These are phyloP conservation scores for Microplitis deprimator DNA, from an alignment of 2,888 invertebrate species.

Conservation along the genomic window DNA sequence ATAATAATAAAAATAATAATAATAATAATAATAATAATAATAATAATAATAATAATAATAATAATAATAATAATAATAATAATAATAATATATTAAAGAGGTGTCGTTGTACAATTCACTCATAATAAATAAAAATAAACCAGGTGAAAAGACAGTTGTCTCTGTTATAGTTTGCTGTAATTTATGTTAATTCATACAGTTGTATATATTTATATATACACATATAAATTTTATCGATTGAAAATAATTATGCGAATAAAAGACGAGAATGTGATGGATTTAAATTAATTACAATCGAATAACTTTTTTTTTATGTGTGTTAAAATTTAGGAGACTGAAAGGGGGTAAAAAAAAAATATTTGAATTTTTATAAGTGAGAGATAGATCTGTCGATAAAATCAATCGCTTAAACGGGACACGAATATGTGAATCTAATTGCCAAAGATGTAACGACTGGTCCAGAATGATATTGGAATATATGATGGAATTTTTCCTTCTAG, in stretches of 20 bases:
- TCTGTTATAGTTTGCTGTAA: background rate
- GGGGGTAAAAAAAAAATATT: too few species aligned
- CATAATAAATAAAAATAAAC: slow-evolving; percentile 6
- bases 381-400: slow-evolving; percentile 38
- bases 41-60: background rate
- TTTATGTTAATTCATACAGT: background rate
- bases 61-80: background rate
- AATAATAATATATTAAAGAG: background rate
- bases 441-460: slow-evolving; percentile 24
- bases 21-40: background rate
- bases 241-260: slow-evolving; percentile 34
- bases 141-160: background rate
- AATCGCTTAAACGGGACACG: slow-evolving; percentile 15
- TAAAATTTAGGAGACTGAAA: too few species aligned
- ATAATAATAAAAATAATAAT: background rate
- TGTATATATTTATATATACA: slow-evolving; percentile 23
- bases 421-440: slow-evolving; percentile 27
- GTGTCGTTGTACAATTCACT: slow-evolving; percentile 15
- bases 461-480: slow-evolving; percentile 31
- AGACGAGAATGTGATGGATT: slow-evolving; percentile 30
- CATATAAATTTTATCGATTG: background rate
- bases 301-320: too few species aligned
- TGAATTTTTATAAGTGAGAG: background rate
- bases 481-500: background rate
- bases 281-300: slow-evolving; percentile 8